Base-by-base conservation (phyloP, 1,140 invertebrate species). In the Apis dorsata region DNA sequence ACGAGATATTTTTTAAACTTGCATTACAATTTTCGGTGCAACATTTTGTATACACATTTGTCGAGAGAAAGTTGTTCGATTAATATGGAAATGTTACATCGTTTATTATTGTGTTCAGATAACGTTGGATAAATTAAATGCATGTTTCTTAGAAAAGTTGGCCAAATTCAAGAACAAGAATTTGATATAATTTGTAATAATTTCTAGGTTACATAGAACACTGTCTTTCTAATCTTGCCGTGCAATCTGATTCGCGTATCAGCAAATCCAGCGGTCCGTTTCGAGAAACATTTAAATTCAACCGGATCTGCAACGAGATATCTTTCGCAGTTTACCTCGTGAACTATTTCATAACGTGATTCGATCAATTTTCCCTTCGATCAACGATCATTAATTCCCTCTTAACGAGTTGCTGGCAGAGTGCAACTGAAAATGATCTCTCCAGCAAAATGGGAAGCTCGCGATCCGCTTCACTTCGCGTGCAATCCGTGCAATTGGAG, bases 51-150 rank as follows among this genome's bases (percentile, higher is more conserved):
- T 13, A 34, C n/a, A 4, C 63, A 28, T 15, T 15, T 19, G 34
- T 7, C 2, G 2, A n/a, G 72, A 15, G 72, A 74, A 74, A 74
- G 72, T 74, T 44, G 72, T 19, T 11, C 55, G 72, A 74, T 74
- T 59, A 74, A 59, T 74, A 44, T 59, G 72, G 72, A 74, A 74
- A 74, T 59, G 12, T 74, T 74, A 44, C 72, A 59, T 74, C 72
- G 72, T 74, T 74, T 65, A 65, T 76, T 65, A 28, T 11, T 49
- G 17, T 76, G 60, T 76, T 76, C 15, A 63, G 49, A 65, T 75
- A 75, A 75, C 24, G 59, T 0, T 21, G 15, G 12, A 11, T 74
- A 44, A 74, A 44, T 49, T 55, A 28, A 12, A 15, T 24, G 49
- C 71, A 19, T 17, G 24, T 44, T 59, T 34, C 70, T 28, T 4